Conservation (phyloP, 2,888 invertebrate genomes). For the Eupelmus urozonus region DNA sequence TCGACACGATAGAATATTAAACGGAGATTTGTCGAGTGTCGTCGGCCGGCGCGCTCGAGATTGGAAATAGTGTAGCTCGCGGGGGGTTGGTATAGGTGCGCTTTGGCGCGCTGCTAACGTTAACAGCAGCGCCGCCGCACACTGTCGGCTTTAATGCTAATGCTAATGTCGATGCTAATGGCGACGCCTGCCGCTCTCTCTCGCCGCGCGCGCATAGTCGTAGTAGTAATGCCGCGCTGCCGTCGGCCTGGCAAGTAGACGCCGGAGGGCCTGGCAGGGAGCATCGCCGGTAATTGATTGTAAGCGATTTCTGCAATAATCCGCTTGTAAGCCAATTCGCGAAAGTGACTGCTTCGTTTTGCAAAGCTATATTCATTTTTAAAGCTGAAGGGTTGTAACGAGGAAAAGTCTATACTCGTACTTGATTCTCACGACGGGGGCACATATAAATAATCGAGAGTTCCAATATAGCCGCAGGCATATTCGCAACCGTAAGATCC, state of each 20-base stretch:
- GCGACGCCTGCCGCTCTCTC: conserved; percentile 32
- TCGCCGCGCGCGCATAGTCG: not conserved
- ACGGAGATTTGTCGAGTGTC: conserved; percentile 40
- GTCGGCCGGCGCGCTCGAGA: not conserved
- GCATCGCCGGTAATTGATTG: conserved; percentile 43
- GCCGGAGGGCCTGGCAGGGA: not conserved
- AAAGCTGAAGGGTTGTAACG: too few species aligned
- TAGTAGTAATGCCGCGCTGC: not conserved
- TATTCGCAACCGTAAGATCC: too few species aligned
- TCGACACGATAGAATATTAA: conserved; percentile 51
- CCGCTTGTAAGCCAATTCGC: conserved; percentile 26
- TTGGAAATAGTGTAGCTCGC: not conserved
- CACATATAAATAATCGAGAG: too few species aligned
- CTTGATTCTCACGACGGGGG: too few species aligned
- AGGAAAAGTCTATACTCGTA: too few species aligned
- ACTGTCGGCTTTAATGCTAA: conserved; percentile 65
- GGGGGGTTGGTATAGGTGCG: not conserved
- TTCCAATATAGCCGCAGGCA: too few species aligned
- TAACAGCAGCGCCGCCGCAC: conserved; percentile 59
- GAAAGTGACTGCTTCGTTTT: too few species aligned
- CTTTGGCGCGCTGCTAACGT: conserved; percentile 40
- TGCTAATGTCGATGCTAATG: conserved; percentile 71
- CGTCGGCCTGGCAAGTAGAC: not conserved
- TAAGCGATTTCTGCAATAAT: conserved; percentile 39
- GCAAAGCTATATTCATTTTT: too few species aligned